A percentile compares a stretch with the other conserved stretches of the same genome.
Evolutionary conservation across 2,888 invertebrate genomes (phyloP).

Genomic region (Tanaodytes sp.): DNA sequence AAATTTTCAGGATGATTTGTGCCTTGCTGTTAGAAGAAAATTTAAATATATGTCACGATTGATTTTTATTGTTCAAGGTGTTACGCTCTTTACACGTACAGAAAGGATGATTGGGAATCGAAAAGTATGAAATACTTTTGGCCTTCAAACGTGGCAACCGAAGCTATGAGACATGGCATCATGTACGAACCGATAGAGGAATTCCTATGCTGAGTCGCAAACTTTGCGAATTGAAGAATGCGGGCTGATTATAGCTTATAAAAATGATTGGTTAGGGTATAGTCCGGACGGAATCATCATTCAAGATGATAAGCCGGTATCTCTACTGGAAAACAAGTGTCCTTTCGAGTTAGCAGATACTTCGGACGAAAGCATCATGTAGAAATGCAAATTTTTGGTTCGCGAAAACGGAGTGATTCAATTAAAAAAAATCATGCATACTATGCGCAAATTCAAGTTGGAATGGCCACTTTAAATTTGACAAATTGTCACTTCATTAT

Average conservation of each 20-base stretch:
- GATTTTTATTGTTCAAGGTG: conserved; percentile 36
- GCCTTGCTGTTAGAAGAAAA: neutral
- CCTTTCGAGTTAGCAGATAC: conserved; percentile 4
- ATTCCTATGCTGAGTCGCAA: too few species aligned
- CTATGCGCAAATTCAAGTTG: conserved; percentile 23
- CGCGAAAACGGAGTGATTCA: neutral
- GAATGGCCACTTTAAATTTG: conserved; percentile 21
- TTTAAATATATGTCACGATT: neutral
- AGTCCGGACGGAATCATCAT: conserved; percentile 13
- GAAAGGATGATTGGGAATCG: conserved; percentile 25
- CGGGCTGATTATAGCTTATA: conserved; percentile 6
- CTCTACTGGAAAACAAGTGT: conserved; percentile 19
- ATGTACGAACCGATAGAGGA: conserved; percentile 11
- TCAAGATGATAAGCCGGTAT: neutral
- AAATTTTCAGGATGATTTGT: neutral
- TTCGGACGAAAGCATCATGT: neutral
- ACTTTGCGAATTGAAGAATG: too few species aligned
- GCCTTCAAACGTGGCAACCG: conserved; percentile 1
- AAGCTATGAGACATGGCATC: conserved; percentile 13
- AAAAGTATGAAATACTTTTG: conserved; percentile 37
- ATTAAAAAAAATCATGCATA: conserved; percentile 37
- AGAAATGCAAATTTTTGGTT: conserved; percentile 5
- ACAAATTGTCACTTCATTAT: conserved; percentile 10
- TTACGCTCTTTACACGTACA: conserved; percentile 29
- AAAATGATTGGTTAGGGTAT: conserved; percentile 15